Evolutionary conservation across 2,113 vertebrate species (phyloP).

Genomic region (Zosterops hypoxanthus): DNA sequence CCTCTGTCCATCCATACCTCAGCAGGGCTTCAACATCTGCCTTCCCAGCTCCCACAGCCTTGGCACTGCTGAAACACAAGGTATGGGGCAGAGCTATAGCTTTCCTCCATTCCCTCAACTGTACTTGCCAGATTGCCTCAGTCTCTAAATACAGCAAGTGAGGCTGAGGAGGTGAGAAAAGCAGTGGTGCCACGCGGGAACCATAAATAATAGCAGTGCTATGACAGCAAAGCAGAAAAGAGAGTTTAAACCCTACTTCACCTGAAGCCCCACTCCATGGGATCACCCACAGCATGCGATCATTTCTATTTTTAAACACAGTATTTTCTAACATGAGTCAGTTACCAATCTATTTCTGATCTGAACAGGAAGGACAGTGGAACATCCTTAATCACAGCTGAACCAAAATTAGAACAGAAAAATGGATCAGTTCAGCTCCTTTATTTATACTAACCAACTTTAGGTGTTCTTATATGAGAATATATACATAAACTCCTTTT

Average conservation of each 20-base stretch:
- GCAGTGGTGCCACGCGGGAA: neutral
- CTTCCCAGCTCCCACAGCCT: neutral
- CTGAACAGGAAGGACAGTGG: constrained; percentile 34
- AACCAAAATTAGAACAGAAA: constrained; percentile 62
- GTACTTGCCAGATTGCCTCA: constrained; percentile 20
- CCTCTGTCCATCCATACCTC: no score
- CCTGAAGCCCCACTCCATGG: constrained; percentile 30
- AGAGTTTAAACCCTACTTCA: neutral
- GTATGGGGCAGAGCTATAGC: neutral
- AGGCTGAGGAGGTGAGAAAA: neutral
- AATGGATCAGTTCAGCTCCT: constrained; percentile 43
- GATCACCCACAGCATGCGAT: neutral
- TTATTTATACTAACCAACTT: constrained; percentile 24
- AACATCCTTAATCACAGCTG: constrained; percentile 52
- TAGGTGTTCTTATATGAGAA: neutral
- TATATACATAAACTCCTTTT: neutral
- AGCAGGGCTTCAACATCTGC: neutral
- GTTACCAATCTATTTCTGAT: constrained; percentile 59
- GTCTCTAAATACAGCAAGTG: neutral
- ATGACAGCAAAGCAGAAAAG: neutral
- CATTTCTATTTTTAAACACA: constrained; percentile 52
- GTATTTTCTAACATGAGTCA: constrained; percentile 63
- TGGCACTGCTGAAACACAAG: neutral
- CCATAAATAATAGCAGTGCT: neutral
- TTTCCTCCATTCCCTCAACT: neutral